Base-by-base conservation (phyloP, 37 sponge, comb jelly and placozoan genomes). In the Halisarca cf. caerulea region DNA sequence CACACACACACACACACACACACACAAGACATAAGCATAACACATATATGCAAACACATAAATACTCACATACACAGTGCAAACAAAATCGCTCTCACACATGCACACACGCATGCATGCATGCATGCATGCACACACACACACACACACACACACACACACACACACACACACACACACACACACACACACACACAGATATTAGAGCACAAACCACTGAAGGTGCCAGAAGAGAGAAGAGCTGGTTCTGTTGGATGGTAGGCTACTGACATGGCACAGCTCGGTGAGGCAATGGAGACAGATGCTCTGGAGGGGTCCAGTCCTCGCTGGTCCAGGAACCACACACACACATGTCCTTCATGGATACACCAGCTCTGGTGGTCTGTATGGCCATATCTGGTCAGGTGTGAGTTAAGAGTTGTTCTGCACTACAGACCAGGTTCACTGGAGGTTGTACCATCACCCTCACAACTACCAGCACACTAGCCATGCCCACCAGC, bases 221-320 rank as follows among this genome's bases (percentile, higher is more conserved):
- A 96, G 34, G 91, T 86, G 1, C 97, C 97, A 42, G 91, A 94
- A 20, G 94, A 91, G 35, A 96, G 39, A 21, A 91, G 38, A 28
- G 89, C 86, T 53, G 94, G 92, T 58, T 86, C 68, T 51, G 68
- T 73, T 0, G 97, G 97, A 69, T 96, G 94, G 55, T 82, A 96
- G 1, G 91, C 84, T 21, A 93, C 79, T 68, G 86, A 89, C 91
- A 91, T 96, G 32, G 86, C 47, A 82, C 86, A 83, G 40, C 68
- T 88, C 2, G 85, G 80, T 17, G 87, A 59, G 18, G 93, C 96
- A 47, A 96, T 90, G 41, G 45, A 73, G 58, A 86, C 79, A 68
- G 94, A 90, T 17, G 96, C 91, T 68, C 86, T 96, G 51, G 60
- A 64, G 60, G 83, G 25, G 61, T 89, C 84, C 35, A 93, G 34